phyloP scores from a whole-genome alignment of 2,888 invertebrate genomes.

The Synergus japonicus region DNA sequence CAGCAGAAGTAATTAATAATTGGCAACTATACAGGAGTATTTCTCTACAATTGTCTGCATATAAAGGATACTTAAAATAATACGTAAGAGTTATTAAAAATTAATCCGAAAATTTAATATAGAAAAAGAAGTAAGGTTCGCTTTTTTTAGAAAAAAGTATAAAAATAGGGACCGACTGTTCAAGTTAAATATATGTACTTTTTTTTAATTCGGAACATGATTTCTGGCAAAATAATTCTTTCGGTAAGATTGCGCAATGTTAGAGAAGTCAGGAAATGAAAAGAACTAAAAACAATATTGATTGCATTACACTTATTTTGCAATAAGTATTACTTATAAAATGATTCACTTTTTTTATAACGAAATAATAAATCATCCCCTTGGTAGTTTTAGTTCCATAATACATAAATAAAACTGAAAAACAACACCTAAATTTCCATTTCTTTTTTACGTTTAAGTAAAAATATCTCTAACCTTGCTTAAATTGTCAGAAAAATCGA shows the following conservation, averaged over 20 bases:
- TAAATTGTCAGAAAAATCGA: background rate
- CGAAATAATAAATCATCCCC: too few species aligned
- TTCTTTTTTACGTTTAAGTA: too few species aligned
- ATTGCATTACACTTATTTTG: background rate
- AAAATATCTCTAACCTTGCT: too few species aligned
- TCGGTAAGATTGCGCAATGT: conserved; percentile 15
- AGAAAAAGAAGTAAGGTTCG: background rate
- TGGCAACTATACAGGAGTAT: background rate
- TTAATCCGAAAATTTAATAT: too few species aligned
- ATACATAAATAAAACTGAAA: too few species aligned
- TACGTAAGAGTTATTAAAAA: background rate
- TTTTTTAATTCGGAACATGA: background rate
- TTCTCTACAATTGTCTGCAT: background rate
- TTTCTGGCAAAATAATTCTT: background rate
- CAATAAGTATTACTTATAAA: background rate
- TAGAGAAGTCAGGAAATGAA: conserved; percentile 13
- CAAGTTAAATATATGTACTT: background rate
- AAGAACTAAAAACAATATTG: background rate
- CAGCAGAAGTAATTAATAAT: background rate
- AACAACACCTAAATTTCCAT: too few species aligned
- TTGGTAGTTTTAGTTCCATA: too few species aligned
- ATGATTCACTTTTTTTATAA: background rate
- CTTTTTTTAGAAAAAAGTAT: conserved; percentile 11
- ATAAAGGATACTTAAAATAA: background rate
- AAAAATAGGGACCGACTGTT: conserved; percentile 5